A percentile compares a stretch with the other conserved stretches of the same genome.
Conservation (phyloP, 1,140 invertebrate species). For the Homalodisca vitripennis region DNA sequence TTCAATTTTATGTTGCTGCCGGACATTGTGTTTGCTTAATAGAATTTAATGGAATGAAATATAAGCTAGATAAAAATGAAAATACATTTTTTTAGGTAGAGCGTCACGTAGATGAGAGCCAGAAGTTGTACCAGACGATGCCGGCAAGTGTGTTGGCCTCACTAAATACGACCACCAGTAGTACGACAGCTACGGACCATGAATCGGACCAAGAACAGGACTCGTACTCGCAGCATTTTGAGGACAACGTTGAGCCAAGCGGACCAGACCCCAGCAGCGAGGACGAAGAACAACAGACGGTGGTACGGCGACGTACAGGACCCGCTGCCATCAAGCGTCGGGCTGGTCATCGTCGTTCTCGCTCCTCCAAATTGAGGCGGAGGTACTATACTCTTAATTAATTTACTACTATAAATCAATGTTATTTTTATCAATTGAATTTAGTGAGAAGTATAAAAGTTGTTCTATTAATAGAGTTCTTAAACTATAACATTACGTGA, state of each 20-base stretch:
- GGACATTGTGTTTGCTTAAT: no score
- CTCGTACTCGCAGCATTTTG: slow-evolving; percentile 37
- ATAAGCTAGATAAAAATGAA: not conserved
- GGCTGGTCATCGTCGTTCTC: slow-evolving; percentile 58
- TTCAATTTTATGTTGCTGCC: no score
- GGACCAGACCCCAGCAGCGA: not conserved
- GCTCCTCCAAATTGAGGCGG: slow-evolving; percentile 64
- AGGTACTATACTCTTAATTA: no score
- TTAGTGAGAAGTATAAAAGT: no score
- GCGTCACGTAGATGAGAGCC: slow-evolving; percentile 60
- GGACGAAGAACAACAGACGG: no score
- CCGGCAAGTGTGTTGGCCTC: slow-evolving; percentile 54
- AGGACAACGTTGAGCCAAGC: slow-evolving; percentile 26
- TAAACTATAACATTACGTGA: no score
- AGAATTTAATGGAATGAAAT: not conserved
- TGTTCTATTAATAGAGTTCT: no score
- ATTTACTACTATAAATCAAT: no score
- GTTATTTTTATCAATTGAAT: no score
- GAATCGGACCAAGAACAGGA: slow-evolving; percentile 31
- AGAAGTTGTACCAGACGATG: slow-evolving; percentile 71
- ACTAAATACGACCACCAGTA: not conserved
- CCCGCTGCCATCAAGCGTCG: slow-evolving; percentile 69
- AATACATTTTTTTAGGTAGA: slow-evolving; percentile 52
- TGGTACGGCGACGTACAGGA: slow-evolving; percentile 51
- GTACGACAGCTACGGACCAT: not conserved